Conservation (phyloP, 2,113 vertebrate genomes). For the Puffinus mauretanicus region DNA sequence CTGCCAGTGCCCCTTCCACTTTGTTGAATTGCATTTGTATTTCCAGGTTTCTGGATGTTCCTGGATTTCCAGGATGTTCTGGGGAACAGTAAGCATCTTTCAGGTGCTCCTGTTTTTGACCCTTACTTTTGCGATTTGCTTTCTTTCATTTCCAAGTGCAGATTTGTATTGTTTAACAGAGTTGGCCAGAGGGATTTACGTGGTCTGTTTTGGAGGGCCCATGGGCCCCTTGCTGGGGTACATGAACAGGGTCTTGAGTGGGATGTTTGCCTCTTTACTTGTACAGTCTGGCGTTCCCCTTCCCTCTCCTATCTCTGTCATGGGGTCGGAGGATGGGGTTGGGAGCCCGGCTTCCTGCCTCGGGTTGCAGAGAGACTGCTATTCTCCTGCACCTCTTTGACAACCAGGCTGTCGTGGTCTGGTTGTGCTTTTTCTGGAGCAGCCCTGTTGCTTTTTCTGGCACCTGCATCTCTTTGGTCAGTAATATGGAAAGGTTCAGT, state of each 20-base stretch:
- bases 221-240: not conserved
- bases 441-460: not conserved
- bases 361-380: not conserved
- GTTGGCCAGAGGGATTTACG: not conserved
- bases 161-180: not conserved
- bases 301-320: not conserved
- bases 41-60: not conserved
- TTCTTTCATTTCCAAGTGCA: not conserved
- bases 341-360: not conserved
- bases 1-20: not conserved
- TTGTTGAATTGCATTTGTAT: not conserved
- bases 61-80: not conserved
- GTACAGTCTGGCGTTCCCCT: fast-evolving
- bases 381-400: not conserved
- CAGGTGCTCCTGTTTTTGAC: not conserved
- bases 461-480: not conserved
- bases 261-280: not conserved
- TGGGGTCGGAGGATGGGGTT: fast-evolving
- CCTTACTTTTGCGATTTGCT: not conserved
- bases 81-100: not conserved
- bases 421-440: not conserved
- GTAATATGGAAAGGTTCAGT: not conserved
- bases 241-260: fast-evolving
- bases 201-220: not conserved
- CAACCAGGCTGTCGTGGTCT: not conserved